Base-by-base conservation (phyloP, 2,888 invertebrate genomes). In the Danaus chrysippus region DNA sequence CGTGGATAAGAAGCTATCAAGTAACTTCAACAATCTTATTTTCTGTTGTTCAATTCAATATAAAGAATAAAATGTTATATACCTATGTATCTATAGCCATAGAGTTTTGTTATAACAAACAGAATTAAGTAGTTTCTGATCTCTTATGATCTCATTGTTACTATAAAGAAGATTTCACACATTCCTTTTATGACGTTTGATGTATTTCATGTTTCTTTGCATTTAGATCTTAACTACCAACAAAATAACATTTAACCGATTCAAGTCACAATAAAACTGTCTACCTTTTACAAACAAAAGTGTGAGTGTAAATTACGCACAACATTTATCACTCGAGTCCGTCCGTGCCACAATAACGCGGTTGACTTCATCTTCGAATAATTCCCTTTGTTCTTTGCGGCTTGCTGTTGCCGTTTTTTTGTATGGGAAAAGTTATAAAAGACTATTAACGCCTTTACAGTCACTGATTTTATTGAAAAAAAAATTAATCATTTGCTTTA, bases 321-420 rank as follows among this genome's bases (percentile, higher is more conserved):
- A 74, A 73, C 88, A 87, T 89, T 84, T 81, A 89, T 89, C 89
- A 86, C 79, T 69, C 67, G 71, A 70, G 81, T 82, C 83, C 76
- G 77, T 75, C 75, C 69, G 76, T 79, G 82, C 84, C 82, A 85
- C 89, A 87, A 90, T 90, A 87, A 88, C 81, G 85, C 78, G 88
- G 87, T 87, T 89, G 88, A 89, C 88, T 90, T 89, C 89, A 90
- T 90, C 86, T 86, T 87, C 82, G 80, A 87, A 90, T 89, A 87
- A 90, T 90, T 89, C 83, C 81, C 90, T 90, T 90, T 90, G 90
- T 90, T 86, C 83, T 82, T 80, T 81, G 79, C 78, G 79, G 79
- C 78, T 76, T 77, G 80, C 77, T 73, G 83, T 79, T 82, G 83
- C 81, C 70, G 79, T 80, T 82, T 82, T 69, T 71, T 77, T 62